A percentile compares a stretch with the other conserved stretches of the same genome.
phyloP scores from a whole-genome alignment of 2,113 vertebrate genomes.

The Stercorarius parasiticus region DNA sequence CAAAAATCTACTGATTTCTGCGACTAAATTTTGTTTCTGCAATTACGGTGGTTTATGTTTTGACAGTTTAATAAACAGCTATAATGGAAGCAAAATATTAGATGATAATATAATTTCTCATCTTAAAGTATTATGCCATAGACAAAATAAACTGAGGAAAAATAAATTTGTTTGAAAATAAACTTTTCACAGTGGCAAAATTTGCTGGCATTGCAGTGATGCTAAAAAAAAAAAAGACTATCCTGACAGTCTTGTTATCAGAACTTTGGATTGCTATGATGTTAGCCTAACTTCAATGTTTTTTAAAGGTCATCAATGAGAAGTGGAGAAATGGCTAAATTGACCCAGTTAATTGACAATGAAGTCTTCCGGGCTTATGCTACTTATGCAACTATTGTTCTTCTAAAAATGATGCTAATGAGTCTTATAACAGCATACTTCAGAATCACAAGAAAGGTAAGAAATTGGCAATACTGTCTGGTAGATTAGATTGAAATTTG shows the following conservation, averaged over 20 bases:
- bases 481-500: not conserved
- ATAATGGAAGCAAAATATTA: not conserved
- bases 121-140: not conserved
- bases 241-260: not conserved
- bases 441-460: conserved; percentile 80
- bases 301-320: not conserved
- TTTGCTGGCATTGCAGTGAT: not conserved
- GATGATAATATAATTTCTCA: not conserved
- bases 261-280: not conserved
- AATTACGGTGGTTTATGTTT: not conserved
- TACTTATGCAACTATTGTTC: conserved; percentile 74
- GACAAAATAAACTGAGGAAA: not conserved
- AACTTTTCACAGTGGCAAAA: not conserved
- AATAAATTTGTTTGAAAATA: not conserved
- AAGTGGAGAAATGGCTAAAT: conserved; percentile 65
- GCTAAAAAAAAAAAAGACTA: not conserved
- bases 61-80: not conserved
- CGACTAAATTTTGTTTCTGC: not conserved
- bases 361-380: conserved; percentile 76
- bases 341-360: conserved; percentile 62
- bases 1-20: not conserved
- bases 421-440: conserved; percentile 70
- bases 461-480: not conserved
- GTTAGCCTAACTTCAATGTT: not conserved
- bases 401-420: conserved; percentile 88